phyloP scores from a whole-genome alignment of 2,888 invertebrate species.

The Ellobium chinense region DNA sequence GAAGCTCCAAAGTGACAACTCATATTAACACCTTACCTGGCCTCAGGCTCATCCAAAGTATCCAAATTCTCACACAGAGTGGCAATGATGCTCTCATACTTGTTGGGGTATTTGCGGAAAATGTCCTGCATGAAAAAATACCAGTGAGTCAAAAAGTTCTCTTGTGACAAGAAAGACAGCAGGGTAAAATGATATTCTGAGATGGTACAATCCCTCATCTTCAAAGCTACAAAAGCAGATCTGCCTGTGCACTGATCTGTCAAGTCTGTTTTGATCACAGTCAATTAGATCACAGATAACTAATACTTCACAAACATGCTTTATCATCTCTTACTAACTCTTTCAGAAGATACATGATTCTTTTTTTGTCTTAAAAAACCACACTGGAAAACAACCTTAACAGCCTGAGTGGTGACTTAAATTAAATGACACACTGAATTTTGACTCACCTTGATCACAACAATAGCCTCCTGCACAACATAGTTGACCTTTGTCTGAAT shows the following conservation, averaged over 20 bases:
- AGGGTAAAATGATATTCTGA: too few species aligned
- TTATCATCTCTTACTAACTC: not conserved
- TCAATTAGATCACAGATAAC: not conserved
- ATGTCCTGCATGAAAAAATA: constrained; percentile 78
- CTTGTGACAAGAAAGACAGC: too few species aligned
- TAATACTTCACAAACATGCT: not conserved
- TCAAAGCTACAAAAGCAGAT: too few species aligned
- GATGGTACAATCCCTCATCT: too few species aligned
- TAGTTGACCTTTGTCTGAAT: constrained; percentile 99
- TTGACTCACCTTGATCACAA: constrained; percentile 92
- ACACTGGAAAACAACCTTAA: too few species aligned
- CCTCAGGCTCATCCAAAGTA: constrained; percentile 99
- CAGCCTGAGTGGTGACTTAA: too few species aligned
- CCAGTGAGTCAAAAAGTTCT: too few species aligned
- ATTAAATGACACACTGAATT: not conserved
- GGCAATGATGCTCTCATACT: constrained; percentile 99
- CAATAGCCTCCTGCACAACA: constrained; percentile 99
- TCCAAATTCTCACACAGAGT: constrained; percentile 99
- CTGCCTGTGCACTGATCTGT: too few species aligned
- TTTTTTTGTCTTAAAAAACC: too few species aligned
- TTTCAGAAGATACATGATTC: not conserved
- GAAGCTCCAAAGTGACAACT: too few species aligned
- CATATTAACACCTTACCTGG: too few species aligned
- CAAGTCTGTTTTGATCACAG: too few species aligned
- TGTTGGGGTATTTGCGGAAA: constrained; percentile 94